These are phyloP conservation scores for Macroramphosus scolopax DNA, from an alignment of 2,797 vertebrate species.

Conservation along the genomic window DNA sequence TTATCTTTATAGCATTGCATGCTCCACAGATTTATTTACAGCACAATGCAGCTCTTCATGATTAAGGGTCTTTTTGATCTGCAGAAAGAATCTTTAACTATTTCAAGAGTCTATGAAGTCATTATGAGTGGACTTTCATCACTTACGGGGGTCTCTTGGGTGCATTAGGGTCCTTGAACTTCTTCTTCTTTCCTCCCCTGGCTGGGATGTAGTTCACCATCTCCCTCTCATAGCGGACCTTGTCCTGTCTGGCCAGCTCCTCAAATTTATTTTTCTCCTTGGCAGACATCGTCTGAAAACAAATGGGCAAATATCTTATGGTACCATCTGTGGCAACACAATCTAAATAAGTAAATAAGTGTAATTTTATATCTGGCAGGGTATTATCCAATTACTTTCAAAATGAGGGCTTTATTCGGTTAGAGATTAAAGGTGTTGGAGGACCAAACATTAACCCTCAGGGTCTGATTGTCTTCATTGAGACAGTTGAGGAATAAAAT, in stretches of 20 bases:
- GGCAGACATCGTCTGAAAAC: constrained; percentile 88
- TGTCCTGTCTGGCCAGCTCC: constrained; percentile 94
- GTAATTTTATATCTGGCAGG: not conserved
- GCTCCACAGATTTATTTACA: no score
- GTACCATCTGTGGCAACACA: not conserved
- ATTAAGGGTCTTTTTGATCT: no score
- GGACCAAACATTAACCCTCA: no score
- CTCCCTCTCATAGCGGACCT: constrained; percentile 96
- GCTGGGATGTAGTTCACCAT: constrained; percentile 95
- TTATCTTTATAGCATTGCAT: no score
- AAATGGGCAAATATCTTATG: constrained; percentile 5
- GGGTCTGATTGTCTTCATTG: no score
- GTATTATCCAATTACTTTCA: not conserved
- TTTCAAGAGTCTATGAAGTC: not conserved
- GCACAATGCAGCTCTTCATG: no score
- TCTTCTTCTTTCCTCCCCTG: constrained; percentile 94
- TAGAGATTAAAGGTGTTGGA: no score
- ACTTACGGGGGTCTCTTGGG: constrained; percentile 99
- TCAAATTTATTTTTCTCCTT: constrained; percentile 98
- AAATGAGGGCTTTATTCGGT: no score
- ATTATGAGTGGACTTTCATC: constrained; percentile 7
- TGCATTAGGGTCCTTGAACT: constrained; percentile 97
- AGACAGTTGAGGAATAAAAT: no score
- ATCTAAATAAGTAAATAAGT: not conserved
- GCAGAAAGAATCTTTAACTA: not conserved